Conservation (phyloP, 2,888 invertebrate genomes). For the Drosophila falleni region DNA sequence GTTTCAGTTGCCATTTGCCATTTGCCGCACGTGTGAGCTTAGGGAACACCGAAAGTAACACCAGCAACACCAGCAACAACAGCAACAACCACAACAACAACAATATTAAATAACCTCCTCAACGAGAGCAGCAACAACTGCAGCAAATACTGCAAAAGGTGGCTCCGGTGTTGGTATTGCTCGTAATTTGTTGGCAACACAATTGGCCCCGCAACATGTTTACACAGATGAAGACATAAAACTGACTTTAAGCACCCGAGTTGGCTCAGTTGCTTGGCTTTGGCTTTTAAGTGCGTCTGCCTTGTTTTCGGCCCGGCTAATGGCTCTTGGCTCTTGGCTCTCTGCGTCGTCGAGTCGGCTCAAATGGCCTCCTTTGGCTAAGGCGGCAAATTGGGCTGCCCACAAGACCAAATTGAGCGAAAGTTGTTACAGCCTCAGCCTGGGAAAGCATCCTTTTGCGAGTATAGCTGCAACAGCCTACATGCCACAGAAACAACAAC, state of each 20-base stretch:
- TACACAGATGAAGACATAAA: constrained; percentile 78
- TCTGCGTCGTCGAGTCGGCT: not conserved
- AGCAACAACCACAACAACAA: constrained; percentile 11
- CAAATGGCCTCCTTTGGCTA: constrained; percentile 16
- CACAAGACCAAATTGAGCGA: constrained; percentile 45
- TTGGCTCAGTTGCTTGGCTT: constrained; percentile 31
- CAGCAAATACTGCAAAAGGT: constrained; percentile 49
- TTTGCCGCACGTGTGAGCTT: constrained; percentile 63
- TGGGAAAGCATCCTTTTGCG: constrained; percentile 36
- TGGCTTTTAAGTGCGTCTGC: constrained; percentile 63
- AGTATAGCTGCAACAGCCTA: constrained; percentile 9
- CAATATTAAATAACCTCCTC: constrained; percentile 11
- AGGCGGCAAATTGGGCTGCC: constrained; percentile 47
- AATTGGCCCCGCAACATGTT: constrained; percentile 65
- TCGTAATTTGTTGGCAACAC: constrained; percentile 74
- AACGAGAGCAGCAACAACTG: constrained; percentile 17
- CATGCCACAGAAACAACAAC: constrained; percentile 17
- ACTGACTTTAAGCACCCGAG: constrained; percentile 56
- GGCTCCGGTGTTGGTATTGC: constrained; percentile 47
- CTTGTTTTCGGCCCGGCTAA: constrained; percentile 60
- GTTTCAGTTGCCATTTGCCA: constrained; percentile 27
- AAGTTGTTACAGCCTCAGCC: constrained; percentile 31
- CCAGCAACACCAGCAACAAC: constrained; percentile 26
- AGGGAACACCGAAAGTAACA: constrained; percentile 29
- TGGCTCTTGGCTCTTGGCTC: constrained; percentile 27